A percentile compares a stretch with the other conserved stretches of the same genome.
Conservation (phyloP, 2,888 invertebrate genomes). For the Nasonovia ribisnigri region DNA sequence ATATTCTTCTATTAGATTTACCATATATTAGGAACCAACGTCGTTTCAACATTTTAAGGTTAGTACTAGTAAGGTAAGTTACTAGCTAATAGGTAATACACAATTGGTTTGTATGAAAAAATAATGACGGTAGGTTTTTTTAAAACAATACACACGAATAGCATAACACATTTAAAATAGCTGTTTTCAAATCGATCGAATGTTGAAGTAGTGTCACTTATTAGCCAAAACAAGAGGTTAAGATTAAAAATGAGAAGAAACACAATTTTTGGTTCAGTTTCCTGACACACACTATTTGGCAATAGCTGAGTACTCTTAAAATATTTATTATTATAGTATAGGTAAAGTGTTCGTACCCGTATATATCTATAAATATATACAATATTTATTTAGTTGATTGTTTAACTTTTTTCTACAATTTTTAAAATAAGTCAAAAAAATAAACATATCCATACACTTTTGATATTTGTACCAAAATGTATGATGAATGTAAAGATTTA, state of each 20-base stretch:
- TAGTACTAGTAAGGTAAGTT: neutral
- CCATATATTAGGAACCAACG: neutral
- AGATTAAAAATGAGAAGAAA: constrained; percentile 4
- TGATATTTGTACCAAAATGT: neutral
- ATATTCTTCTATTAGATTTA: neutral
- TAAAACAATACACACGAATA: neutral
- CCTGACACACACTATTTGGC: neutral
- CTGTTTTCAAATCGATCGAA: neutral
- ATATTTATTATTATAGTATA: neutral
- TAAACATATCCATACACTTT: neutral
- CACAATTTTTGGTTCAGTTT: constrained; percentile 1
- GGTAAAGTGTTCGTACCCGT: neutral
- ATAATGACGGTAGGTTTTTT: neutral
- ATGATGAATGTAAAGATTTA: no score
- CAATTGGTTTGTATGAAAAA: neutral
- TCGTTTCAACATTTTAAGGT: neutral
- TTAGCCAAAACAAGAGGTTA: neutral
- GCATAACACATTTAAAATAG: neutral
- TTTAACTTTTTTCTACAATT: neutral
- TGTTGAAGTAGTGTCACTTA: neutral
- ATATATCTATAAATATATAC: neutral
- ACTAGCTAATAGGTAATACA: neutral
- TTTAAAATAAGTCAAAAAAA: neutral
- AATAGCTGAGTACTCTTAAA: neutral
- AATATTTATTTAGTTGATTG: neutral